Percentiles rank a stretch among this genome's conserved stretches.
Conservation (phyloP, 2,797 vertebrate genomes). For the Acanthurus tractus region DNA sequence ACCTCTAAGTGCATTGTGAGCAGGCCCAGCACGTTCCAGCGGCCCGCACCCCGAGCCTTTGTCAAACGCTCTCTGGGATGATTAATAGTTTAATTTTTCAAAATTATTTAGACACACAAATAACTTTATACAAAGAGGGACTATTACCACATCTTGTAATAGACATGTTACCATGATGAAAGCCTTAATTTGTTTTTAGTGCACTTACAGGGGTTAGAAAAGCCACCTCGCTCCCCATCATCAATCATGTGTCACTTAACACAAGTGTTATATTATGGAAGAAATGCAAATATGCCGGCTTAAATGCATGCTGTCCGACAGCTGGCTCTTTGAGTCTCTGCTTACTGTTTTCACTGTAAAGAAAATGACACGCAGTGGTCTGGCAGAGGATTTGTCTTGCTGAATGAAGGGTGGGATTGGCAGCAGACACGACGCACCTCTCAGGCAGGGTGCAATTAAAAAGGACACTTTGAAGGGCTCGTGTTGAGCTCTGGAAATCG, state of each 20-base stretch:
- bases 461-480: constrained; percentile 33
- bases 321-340: constrained; percentile 64
- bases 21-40: constrained; percentile 66
- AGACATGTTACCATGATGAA: constrained; percentile 88
- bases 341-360: constrained; percentile 77
- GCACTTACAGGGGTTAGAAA: constrained; percentile 87
- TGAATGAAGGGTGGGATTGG: constrained; percentile 61
- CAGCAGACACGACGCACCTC: constrained; percentile 34
- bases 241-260: constrained; percentile 88
- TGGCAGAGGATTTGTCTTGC: constrained; percentile 70
- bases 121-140: constrained; percentile 86
- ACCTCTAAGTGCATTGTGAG: constrained; percentile 77
- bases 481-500: constrained; percentile 14
- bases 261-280: constrained; percentile 82
- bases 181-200: constrained; percentile 89
- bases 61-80: constrained; percentile 80
- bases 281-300: constrained; percentile 80
- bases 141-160: constrained; percentile 89
- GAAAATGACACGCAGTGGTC: constrained; percentile 78
- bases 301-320: constrained; percentile 79
- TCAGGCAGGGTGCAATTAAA: constrained; percentile 59
- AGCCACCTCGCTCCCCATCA: constrained; percentile 83
- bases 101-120: constrained; percentile 88
- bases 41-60: constrained; percentile 63
- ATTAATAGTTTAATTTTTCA: constrained; percentile 89